phyloP scores from a whole-genome alignment of 2,113 vertebrate genomes.

The Circaetus gallicus region DNA sequence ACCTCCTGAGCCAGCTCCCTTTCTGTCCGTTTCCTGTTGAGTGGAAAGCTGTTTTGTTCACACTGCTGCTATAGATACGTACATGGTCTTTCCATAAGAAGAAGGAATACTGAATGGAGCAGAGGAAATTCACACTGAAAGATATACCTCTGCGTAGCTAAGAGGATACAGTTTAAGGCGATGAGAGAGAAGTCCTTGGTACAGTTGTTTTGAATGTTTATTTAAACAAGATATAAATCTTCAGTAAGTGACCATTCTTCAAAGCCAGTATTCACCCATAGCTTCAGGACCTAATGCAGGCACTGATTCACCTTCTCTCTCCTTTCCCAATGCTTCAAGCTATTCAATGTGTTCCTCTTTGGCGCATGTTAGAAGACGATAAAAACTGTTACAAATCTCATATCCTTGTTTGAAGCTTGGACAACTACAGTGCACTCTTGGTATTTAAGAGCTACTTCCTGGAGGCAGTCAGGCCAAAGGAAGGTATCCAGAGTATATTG shows the following conservation, averaged over 20 bases:
- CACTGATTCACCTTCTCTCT: background rate
- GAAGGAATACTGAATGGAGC: background rate
- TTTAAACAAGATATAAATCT: background rate
- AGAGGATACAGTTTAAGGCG: background rate
- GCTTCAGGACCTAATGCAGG: background rate
- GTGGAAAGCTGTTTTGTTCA: background rate
- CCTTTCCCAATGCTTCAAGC: background rate
- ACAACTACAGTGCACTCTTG: background rate
- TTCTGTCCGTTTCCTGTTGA: background rate
- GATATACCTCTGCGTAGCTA: background rate
- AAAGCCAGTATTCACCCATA: background rate
- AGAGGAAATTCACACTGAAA: background rate
- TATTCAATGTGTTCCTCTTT: background rate
- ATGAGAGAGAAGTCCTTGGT: background rate
- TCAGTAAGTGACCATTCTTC: background rate
- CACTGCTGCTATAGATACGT: background rate
- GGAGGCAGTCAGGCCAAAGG: background rate
- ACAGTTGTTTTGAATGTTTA: background rate
- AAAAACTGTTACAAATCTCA: slow-evolving; percentile 23
- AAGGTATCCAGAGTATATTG: background rate
- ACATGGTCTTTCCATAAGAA: background rate
- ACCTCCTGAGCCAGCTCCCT: background rate
- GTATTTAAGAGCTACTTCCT: slow-evolving; percentile 50
- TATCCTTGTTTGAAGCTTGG: background rate
- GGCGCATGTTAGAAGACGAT: slow-evolving; percentile 9